phyloP scores from a whole-genome alignment of 2,113 vertebrate species.

The Heteronetta atricapilla region DNA sequence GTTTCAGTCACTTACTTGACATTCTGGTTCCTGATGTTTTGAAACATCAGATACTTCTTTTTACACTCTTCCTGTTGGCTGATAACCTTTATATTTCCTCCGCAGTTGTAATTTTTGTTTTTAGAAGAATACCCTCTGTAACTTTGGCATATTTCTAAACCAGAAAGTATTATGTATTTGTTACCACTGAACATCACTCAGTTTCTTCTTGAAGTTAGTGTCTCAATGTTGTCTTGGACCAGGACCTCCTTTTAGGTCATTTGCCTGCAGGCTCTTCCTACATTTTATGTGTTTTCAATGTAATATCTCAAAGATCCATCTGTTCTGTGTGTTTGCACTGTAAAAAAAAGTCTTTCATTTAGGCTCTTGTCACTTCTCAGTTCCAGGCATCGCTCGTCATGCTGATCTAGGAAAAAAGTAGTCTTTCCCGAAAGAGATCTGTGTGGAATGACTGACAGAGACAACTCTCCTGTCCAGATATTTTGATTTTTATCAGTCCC shows the following conservation, averaged over 20 bases:
- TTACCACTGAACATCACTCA: not conserved
- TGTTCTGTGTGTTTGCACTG: not conserved
- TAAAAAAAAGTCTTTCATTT: not conserved
- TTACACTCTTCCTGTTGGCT: not conserved
- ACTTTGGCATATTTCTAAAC: not conserved
- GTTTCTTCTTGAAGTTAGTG: not conserved
- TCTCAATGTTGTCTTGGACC: not conserved
- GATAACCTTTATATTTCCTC: conserved; percentile 26
- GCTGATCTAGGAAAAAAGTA: not conserved
- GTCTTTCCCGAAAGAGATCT: not conserved
- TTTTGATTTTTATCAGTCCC: not conserved
- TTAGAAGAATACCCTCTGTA: not conserved
- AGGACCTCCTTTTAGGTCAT: not conserved
- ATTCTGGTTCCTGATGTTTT: not conserved
- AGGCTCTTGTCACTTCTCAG: not conserved
- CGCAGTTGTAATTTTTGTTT: not conserved
- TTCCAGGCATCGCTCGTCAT: not conserved
- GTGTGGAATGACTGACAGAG: rapidly evolving
- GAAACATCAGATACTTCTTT: not conserved
- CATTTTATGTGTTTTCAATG: not conserved
- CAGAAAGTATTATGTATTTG: not conserved
- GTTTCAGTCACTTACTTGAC: not conserved
- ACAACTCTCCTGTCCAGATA: not conserved
- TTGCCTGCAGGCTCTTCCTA: not conserved
- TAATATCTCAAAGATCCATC: not conserved